These are phyloP conservation scores for Falco punctatus DNA, from an alignment of 2,113 vertebrate genomes.

Conservation along the genomic window DNA sequence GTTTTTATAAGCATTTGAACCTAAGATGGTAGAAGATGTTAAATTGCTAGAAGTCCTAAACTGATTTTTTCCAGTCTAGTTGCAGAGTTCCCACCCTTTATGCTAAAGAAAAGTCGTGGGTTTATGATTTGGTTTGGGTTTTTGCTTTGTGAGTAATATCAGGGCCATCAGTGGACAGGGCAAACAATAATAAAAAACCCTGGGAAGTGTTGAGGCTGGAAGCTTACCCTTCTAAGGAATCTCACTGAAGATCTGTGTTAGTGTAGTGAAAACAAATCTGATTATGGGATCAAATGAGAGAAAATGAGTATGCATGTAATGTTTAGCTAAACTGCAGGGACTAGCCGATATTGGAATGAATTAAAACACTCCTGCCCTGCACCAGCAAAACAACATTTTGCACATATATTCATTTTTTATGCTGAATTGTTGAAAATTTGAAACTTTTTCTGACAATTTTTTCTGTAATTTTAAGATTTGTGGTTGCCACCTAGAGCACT, in stretches of 20 bases:
- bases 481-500: background rate
- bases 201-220: background rate
- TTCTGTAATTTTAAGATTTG: background rate
- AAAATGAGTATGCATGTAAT: background rate
- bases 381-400: background rate
- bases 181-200: background rate
- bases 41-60: background rate
- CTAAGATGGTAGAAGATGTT: background rate
- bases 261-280: background rate
- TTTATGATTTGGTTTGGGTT: background rate
- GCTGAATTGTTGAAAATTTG: background rate
- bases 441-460: background rate
- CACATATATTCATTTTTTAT: background rate
- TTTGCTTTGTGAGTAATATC: background rate
- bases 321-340: background rate
- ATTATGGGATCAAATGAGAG: background rate
- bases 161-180: background rate
- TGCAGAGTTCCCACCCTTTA: background rate
- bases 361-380: background rate
- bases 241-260: background rate
- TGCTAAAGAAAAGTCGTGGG: background rate
- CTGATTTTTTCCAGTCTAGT: background rate
- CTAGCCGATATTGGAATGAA: background rate
- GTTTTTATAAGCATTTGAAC: background rate
- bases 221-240: background rate